Evolutionary conservation across 2,113 vertebrate genomes (phyloP).

Genomic region (Phrynocephalus versicolor): DNA sequence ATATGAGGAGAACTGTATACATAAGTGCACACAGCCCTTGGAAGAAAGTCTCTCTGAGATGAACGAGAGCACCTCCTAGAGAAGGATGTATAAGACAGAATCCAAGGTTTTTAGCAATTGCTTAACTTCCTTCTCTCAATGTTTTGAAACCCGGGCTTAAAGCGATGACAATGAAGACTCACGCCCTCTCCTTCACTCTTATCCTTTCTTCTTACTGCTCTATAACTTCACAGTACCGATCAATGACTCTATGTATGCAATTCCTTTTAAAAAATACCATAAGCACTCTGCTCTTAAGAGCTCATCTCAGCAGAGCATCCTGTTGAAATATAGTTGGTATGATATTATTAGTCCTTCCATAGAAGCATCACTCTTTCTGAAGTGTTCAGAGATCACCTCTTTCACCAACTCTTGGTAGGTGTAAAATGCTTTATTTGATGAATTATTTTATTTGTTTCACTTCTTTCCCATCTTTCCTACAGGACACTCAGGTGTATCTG

Average conservation of each 20-base stretch:
- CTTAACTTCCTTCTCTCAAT: constrained; percentile 62
- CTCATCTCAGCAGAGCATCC: constrained; percentile 52
- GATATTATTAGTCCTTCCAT: no score
- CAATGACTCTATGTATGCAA: constrained; percentile 61
- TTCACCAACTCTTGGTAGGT: neutral
- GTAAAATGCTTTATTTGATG: no score
- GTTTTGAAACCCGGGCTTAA: constrained; percentile 59
- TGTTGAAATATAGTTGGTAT: constrained; percentile 64
- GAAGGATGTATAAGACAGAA: constrained; percentile 46
- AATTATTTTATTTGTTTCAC: no score
- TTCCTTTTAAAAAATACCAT: constrained; percentile 67
- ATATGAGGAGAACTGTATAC: no score
- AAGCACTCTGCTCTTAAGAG: constrained; percentile 72
- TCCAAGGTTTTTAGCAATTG: constrained; percentile 66
- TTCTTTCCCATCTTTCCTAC: no score
- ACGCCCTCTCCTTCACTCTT: neutral
- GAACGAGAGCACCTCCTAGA: no score
- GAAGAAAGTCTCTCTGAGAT: constrained; percentile 61
- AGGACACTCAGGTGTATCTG: no score
- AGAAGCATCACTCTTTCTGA: constrained; percentile 17
- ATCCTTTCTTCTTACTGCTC: neutral
- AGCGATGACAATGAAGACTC: constrained; percentile 50
- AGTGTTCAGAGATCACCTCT: neutral
- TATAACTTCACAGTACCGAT: constrained; percentile 59
- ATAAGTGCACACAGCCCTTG: neutral